phyloP scores from a whole-genome alignment of 2,113 vertebrate genomes.

The Callionymus lyra region DNA sequence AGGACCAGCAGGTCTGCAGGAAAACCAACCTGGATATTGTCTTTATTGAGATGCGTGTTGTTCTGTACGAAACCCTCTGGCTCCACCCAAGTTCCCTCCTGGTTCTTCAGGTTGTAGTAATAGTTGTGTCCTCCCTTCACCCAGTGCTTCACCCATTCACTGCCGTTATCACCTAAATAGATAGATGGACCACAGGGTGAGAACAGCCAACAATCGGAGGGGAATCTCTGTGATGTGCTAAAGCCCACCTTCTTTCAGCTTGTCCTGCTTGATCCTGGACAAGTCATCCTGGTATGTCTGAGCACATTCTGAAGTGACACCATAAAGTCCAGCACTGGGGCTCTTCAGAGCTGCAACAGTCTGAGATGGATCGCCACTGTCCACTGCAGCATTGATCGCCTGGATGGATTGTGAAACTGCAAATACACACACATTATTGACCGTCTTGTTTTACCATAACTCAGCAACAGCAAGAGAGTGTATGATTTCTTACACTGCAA shows the following conservation, averaged over 20 bases:
- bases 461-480: neutral
- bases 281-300: conserved; percentile 82
- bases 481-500: conserved; percentile 73
- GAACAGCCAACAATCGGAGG: too few relatives aligned
- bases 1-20: neutral
- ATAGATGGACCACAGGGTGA: too few relatives aligned
- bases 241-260: conserved; percentile 70
- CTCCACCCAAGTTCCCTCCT: conserved; percentile 83
- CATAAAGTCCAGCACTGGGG: conserved; percentile 80
- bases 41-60: conserved; percentile 81
- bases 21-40: conserved; percentile 85
- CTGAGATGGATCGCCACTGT: conserved; percentile 65
- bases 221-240: too few relatives aligned
- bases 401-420: conserved; percentile 86
- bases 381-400: conserved; percentile 84
- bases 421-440: neutral
- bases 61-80: conserved; percentile 77
- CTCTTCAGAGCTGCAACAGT: conserved; percentile 76
- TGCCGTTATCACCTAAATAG: conserved; percentile 73
- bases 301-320: conserved; percentile 84
- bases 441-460: neutral
- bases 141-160: conserved; percentile 89
- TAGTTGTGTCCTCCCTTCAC: conserved; percentile 94
- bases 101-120: conserved; percentile 79
- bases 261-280: conserved; percentile 67